Base-by-base conservation (phyloP, 2,888 invertebrate genomes). In the Dicyrtoma fusca region DNA sequence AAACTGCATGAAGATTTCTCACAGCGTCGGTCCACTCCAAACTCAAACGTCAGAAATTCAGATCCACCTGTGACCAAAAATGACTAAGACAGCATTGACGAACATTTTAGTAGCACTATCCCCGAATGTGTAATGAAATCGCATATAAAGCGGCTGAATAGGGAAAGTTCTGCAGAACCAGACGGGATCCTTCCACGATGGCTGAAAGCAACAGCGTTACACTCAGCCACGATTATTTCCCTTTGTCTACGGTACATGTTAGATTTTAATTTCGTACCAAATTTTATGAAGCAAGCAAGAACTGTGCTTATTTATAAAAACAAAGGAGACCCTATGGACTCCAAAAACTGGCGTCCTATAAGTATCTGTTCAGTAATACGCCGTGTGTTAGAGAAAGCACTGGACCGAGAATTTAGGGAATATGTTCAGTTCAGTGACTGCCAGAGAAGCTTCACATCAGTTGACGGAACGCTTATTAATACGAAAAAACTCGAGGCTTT, bases 221-320 rank as follows among this genome's bases (percentile, higher is more conserved):
- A 57, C 3, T 57, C 57, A 10, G 23, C 57, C 14, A 23, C 3
- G 23, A 11, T 57, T 25, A 6, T 57, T 21, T 23, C 57, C 1
- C 14, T 14, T 11, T 1, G 11, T 10, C 23, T 57, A 19, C 23
- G 14, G 11, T 57, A 57, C 25, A 57, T 57, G 57, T 13, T 57
- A 11, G 26, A 57, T 14, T 57, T 25, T 21, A 57, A 57, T 11
- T 57, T 23, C 11, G 57, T 57, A 57, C 57, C 57, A 11, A n/a
- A 5, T 23, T 57, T 57, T 23, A 25, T 57, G 25, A 57, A 26
- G 23, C 25, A 57, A 57, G 57, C 57, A 10, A 21, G 21, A 11
- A 57, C 57, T 5, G 25, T 57, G 11, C 57, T 57, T 11, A 25
- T 57, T 5, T 21, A 23, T n/a, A 57, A 57, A 23, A 26, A 26